A percentile compares a stretch with the other conserved stretches of the same genome.
Conservation (phyloP, 2,113 vertebrate species). For the Forbesichthys agassizii region DNA sequence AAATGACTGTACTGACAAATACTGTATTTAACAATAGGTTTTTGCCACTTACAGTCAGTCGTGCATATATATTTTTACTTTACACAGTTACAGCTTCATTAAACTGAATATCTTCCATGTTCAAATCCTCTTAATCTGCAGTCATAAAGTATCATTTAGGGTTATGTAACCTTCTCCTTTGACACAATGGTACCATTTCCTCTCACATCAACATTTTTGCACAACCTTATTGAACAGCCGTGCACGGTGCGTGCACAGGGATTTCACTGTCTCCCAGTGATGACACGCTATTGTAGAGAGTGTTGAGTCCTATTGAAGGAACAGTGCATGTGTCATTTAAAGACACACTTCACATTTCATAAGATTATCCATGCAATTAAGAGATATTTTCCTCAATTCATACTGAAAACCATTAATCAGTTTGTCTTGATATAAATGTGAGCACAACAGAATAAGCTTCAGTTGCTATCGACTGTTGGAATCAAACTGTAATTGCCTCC, state of each 20-base stretch:
- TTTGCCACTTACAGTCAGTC: neutral
- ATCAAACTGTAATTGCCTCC: slow-evolving; percentile 16
- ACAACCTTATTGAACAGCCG: neutral
- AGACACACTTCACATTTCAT: neutral
- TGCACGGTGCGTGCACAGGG: neutral
- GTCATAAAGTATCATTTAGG: neutral
- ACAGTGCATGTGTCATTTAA: too few species aligned
- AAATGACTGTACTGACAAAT: slow-evolving; percentile 7
- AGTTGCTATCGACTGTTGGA: slow-evolving; percentile 4
- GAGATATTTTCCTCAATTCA: too few species aligned
- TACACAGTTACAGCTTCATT: too few species aligned
- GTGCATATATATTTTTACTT: neutral
- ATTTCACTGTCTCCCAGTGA: neutral
- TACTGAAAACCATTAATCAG: too few species aligned
- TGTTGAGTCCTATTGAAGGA: neutral
- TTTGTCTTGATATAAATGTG: neutral
- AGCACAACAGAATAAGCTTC: neutral
- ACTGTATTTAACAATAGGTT: neutral
- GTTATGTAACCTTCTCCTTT: neutral
- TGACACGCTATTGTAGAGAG: neutral
- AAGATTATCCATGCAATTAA: neutral
- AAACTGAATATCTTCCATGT: too few species aligned
- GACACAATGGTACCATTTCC: too few species aligned
- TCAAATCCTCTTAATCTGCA: neutral
- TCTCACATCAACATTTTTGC: neutral